Evolutionary conservation across 2,888 invertebrate species (phyloP).

Genomic region (Ectemnius continuus): DNA sequence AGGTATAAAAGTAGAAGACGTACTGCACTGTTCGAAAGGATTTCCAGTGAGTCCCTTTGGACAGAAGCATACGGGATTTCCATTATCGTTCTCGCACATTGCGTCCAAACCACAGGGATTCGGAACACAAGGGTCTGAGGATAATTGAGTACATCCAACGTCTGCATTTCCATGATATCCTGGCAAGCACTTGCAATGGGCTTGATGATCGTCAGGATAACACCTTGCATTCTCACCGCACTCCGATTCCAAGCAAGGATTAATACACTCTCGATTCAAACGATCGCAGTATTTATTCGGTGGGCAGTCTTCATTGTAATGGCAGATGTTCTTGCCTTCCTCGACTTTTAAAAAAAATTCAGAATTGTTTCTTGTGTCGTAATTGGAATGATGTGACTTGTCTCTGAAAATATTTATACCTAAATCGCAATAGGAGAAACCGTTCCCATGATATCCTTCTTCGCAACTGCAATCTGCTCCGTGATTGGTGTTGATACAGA

Average conservation of each 20-base stretch:
- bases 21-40: conserved; percentile 94
- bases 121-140: conserved; percentile 88
- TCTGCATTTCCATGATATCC: conserved; percentile 90
- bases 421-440: conserved; percentile 88
- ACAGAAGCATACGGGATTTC: conserved; percentile 92
- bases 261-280: conserved; percentile 90
- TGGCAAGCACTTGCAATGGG: conserved; percentile 89
- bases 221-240: conserved; percentile 91
- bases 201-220: conserved; percentile 88
- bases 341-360: conserved; percentile 73
- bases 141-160: conserved; percentile 84
- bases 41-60: conserved; percentile 94
- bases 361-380: not conserved
- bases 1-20: conserved; percentile 77
- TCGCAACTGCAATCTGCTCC: conserved; percentile 91
- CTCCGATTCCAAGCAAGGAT: conserved; percentile 87
- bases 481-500: conserved; percentile 93
- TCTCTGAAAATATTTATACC: conserved; percentile 79
- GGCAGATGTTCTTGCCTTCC: conserved; percentile 84
- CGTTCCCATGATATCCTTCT: conserved; percentile 92
- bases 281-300: conserved; percentile 92
- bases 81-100: conserved; percentile 90
- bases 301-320: conserved; percentile 94
- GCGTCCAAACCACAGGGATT: conserved; percentile 94
- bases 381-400: not conserved